Evolutionary conservation across 2,113 vertebrate species (phyloP).

Genomic region (Chaetura pelagica): DNA sequence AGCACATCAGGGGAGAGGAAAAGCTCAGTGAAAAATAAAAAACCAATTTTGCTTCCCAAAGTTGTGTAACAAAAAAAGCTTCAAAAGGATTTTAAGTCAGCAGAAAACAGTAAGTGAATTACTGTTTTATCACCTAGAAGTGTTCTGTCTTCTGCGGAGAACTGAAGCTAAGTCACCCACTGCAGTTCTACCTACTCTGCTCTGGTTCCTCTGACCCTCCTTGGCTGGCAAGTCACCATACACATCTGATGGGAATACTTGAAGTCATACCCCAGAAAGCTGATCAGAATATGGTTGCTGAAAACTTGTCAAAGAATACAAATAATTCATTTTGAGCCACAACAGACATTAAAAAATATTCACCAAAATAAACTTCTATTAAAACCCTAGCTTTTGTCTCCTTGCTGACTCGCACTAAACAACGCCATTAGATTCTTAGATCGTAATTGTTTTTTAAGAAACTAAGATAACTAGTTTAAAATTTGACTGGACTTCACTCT

Average conservation of each 20-base stretch:
- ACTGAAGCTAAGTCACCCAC: neutral
- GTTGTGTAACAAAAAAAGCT: neutral
- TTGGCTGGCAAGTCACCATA: neutral
- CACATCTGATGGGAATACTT: neutral
- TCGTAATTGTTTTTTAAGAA: neutral
- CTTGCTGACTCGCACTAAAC: neutral
- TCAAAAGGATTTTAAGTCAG: neutral
- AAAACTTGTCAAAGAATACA: neutral
- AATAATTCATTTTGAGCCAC: neutral
- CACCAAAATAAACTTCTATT: neutral
- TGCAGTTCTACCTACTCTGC: neutral
- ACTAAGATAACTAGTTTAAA: neutral
- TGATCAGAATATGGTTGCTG: neutral
- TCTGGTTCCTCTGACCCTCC: neutral
- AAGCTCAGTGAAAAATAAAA: neutral
- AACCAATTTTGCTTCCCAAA: neutral
- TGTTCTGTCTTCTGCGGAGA: neutral
- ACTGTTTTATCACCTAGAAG: neutral
- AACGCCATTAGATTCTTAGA: neutral
- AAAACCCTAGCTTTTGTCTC: neutral
- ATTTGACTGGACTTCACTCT: neutral
- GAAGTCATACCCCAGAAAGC: slow-evolving; percentile 1
- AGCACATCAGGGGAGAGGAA: neutral
- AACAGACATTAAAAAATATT: slow-evolving; percentile 2
- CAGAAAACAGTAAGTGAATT: neutral